Base-by-base conservation (phyloP, 1,140 invertebrate genomes). In the Zaprionus camerounensis region DNA sequence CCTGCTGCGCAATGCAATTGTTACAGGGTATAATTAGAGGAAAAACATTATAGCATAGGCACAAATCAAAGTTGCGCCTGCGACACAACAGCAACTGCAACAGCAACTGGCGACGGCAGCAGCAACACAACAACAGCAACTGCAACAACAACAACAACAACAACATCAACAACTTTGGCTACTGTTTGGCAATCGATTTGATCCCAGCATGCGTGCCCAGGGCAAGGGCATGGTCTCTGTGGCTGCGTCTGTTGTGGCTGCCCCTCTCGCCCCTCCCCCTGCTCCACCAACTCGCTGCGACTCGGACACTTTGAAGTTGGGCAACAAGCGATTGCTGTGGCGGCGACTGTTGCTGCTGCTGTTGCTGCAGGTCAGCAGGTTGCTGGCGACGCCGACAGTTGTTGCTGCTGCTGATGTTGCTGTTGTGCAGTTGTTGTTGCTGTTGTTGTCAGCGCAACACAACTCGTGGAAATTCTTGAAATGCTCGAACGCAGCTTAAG, bases 331-430 rank as follows among this genome's bases (percentile, higher is more conserved):
- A 46, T 49, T 57, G 58, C 31, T 24, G 49, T 12, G 46, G 20
- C 46, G 17, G 20, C 46, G 15, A 61, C 58, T 62, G 78, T 56
- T 80, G 74, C 74, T 63, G 76, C 86, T 22, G 78, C 55, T 62
- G 78, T 56, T 80, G 74, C 74, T 63, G 76, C 86, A 70, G 85
- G 85, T 90, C 85, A 90, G 81, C 85, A 90, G 85, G 85, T 90
- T 90, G 84, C 82, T 56, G n/a, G 55, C 66, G 46, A 38, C 59
- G 65, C 20, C 65, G 70, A 68, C 75, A 73, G 61, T 65, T 67
- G 69, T 68, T 62, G 63, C 38, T 68, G 71, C 62, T 34, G 51
- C 34, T 46, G 64, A 53, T 62, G 71, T 34, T 46, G 61, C 36
- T 41, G 64, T 31, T 64, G 71, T 64, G 68, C 61, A 59, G 51